phyloP scores from a whole-genome alignment of 2,797 vertebrate species.

The Mormyrops attenuatus region DNA sequence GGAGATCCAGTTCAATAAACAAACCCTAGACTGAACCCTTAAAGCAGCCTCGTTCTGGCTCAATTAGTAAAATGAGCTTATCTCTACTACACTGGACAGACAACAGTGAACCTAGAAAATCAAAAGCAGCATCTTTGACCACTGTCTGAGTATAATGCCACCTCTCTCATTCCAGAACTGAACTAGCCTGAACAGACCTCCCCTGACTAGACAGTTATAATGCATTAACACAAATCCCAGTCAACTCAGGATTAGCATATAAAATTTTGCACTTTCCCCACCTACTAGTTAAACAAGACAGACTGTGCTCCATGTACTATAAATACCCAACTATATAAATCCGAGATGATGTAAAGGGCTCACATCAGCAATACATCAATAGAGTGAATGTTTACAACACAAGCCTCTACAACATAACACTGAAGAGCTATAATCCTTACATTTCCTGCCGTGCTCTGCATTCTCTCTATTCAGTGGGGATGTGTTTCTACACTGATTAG shows the following conservation, averaged over 20 bases:
- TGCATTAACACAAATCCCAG: not conserved
- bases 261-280: not conserved
- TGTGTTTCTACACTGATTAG: not conserved
- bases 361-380: not conserved
- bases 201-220: not conserved
- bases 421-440: not conserved
- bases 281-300: not conserved
- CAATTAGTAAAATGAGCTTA: not conserved
- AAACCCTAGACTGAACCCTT: not conserved
- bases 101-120: not conserved
- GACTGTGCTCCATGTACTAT: not conserved
- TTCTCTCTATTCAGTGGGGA: not conserved
- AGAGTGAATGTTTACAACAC: not conserved
- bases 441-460: not conserved
- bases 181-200: not conserved
- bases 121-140: not conserved
- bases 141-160: not conserved
- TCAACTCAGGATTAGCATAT: not conserved
- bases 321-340: not conserved
- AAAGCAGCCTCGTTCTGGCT: not conserved
- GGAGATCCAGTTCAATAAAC: not conserved
- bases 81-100: not conserved
- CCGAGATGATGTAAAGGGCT: not conserved
- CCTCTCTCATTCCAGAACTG: not conserved
- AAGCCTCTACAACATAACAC: not conserved